Conservation (phyloP, 2,888 invertebrate species). For the Oligia latruncula region DNA sequence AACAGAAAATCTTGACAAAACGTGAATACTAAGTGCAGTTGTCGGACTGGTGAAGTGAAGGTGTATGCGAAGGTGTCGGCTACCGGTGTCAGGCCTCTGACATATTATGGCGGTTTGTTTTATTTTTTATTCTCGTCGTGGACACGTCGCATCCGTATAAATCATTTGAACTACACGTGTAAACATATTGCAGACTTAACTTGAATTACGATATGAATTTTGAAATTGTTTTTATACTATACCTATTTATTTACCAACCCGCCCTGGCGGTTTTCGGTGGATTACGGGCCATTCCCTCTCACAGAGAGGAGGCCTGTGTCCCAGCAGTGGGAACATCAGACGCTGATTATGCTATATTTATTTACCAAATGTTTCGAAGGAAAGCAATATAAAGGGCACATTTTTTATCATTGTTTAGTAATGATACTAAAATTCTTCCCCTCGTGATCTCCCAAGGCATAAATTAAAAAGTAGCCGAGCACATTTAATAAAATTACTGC, state of each 20-base stretch:
- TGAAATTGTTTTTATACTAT: not conserved
- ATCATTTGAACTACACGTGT: slow-evolving; percentile 66
- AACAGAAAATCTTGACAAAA: slow-evolving; percentile 56
- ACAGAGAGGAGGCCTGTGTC: not conserved
- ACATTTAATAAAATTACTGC: not conserved
- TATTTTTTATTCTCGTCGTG: slow-evolving; percentile 70
- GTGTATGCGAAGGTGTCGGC: slow-evolving; percentile 27
- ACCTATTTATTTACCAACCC: not conserved
- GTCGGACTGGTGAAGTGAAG: slow-evolving; percentile 18
- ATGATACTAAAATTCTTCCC: not conserved
- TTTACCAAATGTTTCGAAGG: not conserved
- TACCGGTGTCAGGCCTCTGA: slow-evolving; percentile 56
- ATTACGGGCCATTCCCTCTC: not conserved
- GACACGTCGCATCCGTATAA: slow-evolving; percentile 67
- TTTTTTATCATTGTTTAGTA: not conserved
- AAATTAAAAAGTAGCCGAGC: not conserved
- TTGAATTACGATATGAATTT: not conserved
- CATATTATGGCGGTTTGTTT: slow-evolving; percentile 67
- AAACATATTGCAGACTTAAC: slow-evolving; percentile 59
- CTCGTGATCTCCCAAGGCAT: not conserved
- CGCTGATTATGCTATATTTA: not conserved
- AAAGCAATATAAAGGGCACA: not conserved
- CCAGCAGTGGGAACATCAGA: not conserved
- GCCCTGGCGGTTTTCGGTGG: too few relatives aligned
- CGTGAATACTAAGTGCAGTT: slow-evolving; percentile 44